phyloP scores from a whole-genome alignment of 1,140 invertebrate species.

The Drosophila virilis region DNA sequence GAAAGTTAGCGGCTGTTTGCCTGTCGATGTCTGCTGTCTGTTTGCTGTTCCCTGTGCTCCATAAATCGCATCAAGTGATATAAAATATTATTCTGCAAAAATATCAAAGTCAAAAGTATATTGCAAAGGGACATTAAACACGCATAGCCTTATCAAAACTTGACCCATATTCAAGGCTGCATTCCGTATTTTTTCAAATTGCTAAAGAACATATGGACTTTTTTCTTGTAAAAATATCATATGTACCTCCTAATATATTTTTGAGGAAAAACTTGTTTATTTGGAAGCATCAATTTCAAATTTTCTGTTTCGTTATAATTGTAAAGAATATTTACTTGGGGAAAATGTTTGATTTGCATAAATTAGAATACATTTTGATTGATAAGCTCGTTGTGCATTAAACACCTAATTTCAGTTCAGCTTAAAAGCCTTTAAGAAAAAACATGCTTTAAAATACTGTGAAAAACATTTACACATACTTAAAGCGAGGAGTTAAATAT shows the following conservation, averaged over 20 bases:
- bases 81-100: slow-evolving; percentile 17
- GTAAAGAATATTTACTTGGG: neutral
- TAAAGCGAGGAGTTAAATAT: slow-evolving; percentile 27
- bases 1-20: slow-evolving; percentile 21
- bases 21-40: slow-evolving; percentile 49
- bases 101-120: neutral
- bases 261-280: no score
- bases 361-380: neutral
- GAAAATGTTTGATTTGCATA: neutral
- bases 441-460: neutral
- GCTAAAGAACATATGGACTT: no score
- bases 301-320: no score
- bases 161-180: no score
- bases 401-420: slow-evolving; percentile 4
- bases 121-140: neutral
- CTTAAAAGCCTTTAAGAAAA: neutral
- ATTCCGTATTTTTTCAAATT: no score
- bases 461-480: slow-evolving; percentile 35
- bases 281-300: no score
- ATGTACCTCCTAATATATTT: no score
- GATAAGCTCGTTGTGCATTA: neutral
- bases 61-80: slow-evolving; percentile 39
- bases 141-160: neutral
- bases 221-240: no score
- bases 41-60: slow-evolving; percentile 22